Conservation (phyloP, 2,888 invertebrate genomes). For the Sphecodes monilicornis region DNA sequence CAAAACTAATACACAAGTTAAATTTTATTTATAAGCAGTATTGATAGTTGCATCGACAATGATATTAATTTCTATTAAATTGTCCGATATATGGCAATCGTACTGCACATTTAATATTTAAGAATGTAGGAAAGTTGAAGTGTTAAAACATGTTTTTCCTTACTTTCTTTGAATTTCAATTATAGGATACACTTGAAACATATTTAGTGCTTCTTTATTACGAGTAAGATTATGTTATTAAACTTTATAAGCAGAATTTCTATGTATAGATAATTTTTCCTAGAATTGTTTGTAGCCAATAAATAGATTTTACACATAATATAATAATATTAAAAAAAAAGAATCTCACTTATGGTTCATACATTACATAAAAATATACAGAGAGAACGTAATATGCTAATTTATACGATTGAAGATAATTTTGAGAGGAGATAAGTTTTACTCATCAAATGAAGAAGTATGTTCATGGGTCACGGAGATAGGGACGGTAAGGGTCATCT, state of each 20-base stretch:
- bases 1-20: background rate
- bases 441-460: slow-evolving; percentile 70
- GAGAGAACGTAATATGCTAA: slow-evolving; percentile 56
- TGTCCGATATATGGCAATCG: slow-evolving; percentile 1
- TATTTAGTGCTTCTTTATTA: background rate
- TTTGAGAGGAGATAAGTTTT: slow-evolving; percentile 76
- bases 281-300: slow-evolving; percentile 15
- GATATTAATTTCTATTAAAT: slow-evolving; percentile 16
- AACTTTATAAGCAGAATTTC: background rate
- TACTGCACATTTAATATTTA: background rate
- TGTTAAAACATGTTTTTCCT: background rate
- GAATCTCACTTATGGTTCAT: slow-evolving; percentile 19
- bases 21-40: background rate
- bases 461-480: slow-evolving; percentile 77
- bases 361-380: slow-evolving; percentile 41
- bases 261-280: background rate
- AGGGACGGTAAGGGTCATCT: slow-evolving; percentile 81
- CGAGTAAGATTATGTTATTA: slow-evolving; percentile 4
- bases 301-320: background rate
- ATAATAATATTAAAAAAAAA: slow-evolving; percentile 7
- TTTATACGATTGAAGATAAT: slow-evolving; percentile 70
- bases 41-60: slow-evolving; percentile 24
- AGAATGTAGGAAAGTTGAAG: background rate
- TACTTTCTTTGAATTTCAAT: background rate
- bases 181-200: background rate